Evolutionary conservation across 1,140 invertebrate genomes (phyloP), one percentile per base, ranked within the genome.

Genomic region (Calliopsis andreniformis): DNA sequence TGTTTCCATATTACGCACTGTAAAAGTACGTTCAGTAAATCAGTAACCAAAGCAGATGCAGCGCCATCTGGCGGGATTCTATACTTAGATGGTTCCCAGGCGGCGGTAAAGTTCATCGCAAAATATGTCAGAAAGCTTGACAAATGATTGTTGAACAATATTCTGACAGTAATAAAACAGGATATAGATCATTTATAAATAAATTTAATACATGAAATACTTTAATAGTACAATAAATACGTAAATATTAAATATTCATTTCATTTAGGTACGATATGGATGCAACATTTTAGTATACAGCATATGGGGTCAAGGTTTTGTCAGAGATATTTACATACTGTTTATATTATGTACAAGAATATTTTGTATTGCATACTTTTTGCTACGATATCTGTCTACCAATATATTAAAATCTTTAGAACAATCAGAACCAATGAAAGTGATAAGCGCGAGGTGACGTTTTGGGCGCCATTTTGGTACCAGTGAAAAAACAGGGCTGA

Each of bases 401-500:
- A 78, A 43, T 45, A 69, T 28, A 73, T 42, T n/a, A 35, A 47
- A 47, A 64, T 23, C 42, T 59, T 68, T 1, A 12, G 25, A 42
- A 4, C 53, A 30, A 64, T 43, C 42, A 83, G 6, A 25, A 64
- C 8, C 43, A 82, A 4, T 42, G 58, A 10, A 1, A 83, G 25
- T 23, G 64, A 43, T 62, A 55, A 64, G 28, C 66, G 49, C 18
- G 68, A 58, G 10, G 51, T 49, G 8, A 59, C 43, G 42, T 35
- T 51, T 18, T 18, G 56, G 10, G 71, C 71, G n/a, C 45, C 53
- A 56, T 66, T 86, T 80, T 83, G 78, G 49, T 90, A 91, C 91
- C 91, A 92, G 51, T 92, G 90, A 32, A 90, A 89, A 66, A 92
- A 92, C 4, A 92, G 81, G 25, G 88, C 91, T 92, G 89, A 87